These are phyloP conservation scores for Monochamus saltuarius DNA, from an alignment of 1,140 invertebrate genomes.

Conservation along the genomic window DNA sequence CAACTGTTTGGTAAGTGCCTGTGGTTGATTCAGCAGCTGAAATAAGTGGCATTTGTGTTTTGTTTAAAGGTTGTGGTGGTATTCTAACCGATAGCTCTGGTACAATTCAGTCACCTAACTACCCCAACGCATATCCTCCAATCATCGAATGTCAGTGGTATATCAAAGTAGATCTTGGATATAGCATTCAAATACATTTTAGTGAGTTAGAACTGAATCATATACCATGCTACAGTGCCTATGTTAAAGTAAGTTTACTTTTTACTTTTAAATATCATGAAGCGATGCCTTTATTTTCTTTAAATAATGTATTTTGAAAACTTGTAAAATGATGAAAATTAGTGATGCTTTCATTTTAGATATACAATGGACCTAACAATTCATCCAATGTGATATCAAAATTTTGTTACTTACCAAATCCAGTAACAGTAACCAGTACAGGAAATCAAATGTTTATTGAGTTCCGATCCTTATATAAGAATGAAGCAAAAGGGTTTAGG, in stretches of 20 bases:
- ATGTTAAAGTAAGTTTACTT: too few relatives aligned
- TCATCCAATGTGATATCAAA: constrained; percentile 60
- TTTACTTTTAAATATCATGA: too few relatives aligned
- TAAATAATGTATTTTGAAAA: too few relatives aligned
- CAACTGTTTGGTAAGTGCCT: constrained; percentile 49
- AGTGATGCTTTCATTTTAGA: too few relatives aligned
- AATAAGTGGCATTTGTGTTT: too few relatives aligned
- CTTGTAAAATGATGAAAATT: too few relatives aligned
- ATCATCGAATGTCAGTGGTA: constrained; percentile 73
- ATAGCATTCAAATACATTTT: constrained; percentile 67
- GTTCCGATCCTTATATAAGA: constrained; percentile 61
- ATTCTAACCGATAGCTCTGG: constrained; percentile 57
- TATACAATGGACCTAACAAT: constrained; percentile 66
- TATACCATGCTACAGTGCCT: constrained; percentile 15
- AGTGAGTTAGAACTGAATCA: constrained; percentile 69
- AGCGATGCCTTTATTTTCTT: too few relatives aligned
- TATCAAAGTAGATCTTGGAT: constrained; percentile 67
- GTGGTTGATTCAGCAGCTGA: background rate
- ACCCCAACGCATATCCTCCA: constrained; percentile 63
- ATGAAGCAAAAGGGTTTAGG: constrained; percentile 62
- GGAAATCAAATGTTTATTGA: constrained; percentile 68
- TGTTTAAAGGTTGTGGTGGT: constrained; percentile 58
- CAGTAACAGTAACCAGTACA: constrained; percentile 56
- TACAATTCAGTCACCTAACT: constrained; percentile 67
- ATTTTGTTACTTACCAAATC: constrained; percentile 59